phyloP scores from a whole-genome alignment of 2,888 invertebrate species.

The Lamellibrachia columna region DNA sequence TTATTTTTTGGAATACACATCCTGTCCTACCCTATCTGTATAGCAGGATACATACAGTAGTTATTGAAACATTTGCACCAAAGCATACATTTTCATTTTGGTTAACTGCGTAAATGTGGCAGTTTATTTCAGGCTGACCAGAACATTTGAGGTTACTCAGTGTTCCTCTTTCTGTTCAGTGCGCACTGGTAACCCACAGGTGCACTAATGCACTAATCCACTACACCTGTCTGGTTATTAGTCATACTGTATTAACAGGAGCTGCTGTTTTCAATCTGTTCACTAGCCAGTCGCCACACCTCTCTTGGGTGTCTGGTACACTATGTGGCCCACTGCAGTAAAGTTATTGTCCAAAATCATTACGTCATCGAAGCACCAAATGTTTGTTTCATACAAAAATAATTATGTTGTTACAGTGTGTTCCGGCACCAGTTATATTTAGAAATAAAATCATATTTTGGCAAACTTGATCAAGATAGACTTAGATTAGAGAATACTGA shows the following conservation, averaged over 20 bases:
- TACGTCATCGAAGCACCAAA: background rate
- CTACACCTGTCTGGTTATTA: background rate
- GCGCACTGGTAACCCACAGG: background rate
- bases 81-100: background rate
- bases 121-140: background rate
- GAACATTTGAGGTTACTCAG: background rate
- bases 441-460: background rate
- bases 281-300: background rate
- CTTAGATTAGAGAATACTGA: background rate
- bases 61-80: background rate
- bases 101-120: background rate
- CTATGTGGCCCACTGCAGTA: background rate
- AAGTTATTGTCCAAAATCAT: background rate
- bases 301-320: background rate
- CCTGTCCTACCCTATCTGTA: no score
- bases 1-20: no score
- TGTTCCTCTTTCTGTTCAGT: background rate
- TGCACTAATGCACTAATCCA: background rate
- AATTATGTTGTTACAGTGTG: background rate
- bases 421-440: background rate
- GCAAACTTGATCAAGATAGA: background rate
- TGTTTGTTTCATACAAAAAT: background rate
- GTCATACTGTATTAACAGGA: background rate
- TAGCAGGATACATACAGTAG: background rate
- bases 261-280: background rate